Evolutionary conservation across 2,888 invertebrate species (phyloP).

Genomic region (Caenorhabditis doughertyi): DNA sequence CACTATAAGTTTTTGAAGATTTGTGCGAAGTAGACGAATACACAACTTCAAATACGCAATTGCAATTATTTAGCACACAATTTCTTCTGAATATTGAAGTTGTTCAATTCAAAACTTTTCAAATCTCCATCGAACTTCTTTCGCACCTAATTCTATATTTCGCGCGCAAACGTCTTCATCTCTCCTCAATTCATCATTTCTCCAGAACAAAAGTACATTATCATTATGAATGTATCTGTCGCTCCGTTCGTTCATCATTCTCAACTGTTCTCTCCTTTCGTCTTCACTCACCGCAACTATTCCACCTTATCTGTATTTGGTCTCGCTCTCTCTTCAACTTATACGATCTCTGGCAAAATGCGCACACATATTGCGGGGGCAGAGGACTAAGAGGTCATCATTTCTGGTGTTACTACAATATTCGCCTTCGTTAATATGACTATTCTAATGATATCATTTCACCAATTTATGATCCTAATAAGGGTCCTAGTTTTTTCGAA

Average conservation of each 20-base stretch:
- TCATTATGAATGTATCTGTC: conserved; percentile 47
- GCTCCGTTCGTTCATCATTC: conserved; percentile 25
- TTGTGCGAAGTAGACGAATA: too few species aligned
- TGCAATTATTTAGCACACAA: too few species aligned
- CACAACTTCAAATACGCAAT: too few species aligned
- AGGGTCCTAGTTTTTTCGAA: too few species aligned
- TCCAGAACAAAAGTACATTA: conserved; percentile 33
- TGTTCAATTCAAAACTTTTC: background rate
- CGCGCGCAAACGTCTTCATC: conserved; percentile 9
- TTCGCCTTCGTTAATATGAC: conserved; percentile 55
- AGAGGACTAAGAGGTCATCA: conserved; percentile 62
- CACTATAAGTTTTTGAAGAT: too few species aligned
- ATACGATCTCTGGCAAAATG: conserved; percentile 32
- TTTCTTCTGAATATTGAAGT: background rate
- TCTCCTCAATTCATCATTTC: background rate
- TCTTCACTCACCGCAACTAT: conserved; percentile 38
- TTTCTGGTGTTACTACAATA: conserved; percentile 61
- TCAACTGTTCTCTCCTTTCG: conserved; percentile 7
- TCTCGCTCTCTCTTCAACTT: conserved; percentile 35
- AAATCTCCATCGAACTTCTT: background rate
- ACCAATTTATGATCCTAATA: background rate
- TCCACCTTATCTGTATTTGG: conserved; percentile 55
- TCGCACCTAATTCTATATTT: conserved; percentile 13
- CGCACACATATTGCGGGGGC: conserved; percentile 61
- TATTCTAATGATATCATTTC: conserved; percentile 42